Conservation (phyloP, 2,797 vertebrate species). For the Xenentodon cancila region DNA sequence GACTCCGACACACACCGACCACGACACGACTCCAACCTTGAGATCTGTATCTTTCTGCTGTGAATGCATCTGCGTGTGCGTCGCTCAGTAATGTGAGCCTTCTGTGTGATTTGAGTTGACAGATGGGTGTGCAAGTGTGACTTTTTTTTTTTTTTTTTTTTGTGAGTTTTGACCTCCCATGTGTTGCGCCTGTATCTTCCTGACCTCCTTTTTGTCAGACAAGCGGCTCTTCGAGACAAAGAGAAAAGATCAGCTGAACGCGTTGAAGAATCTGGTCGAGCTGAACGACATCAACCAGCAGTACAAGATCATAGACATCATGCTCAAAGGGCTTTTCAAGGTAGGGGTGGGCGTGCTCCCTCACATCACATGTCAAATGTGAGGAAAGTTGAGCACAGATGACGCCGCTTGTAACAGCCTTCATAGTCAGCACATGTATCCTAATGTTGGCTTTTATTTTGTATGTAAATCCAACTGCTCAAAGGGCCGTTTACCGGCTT, state of each 20-base stretch:
- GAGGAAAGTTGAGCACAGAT: slow-evolving; percentile 4
- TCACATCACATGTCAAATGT: neutral
- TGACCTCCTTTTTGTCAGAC: slow-evolving; percentile 82
- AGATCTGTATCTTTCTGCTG: slow-evolving; percentile 94
- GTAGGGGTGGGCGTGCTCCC: slow-evolving; percentile 52
- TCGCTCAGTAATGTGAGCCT: too few relatives aligned
- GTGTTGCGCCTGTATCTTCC: slow-evolving; percentile 39
- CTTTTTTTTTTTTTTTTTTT: neutral
- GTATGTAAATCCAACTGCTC: slow-evolving; percentile 40
- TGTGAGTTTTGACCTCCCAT: neutral
- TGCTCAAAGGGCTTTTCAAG: slow-evolving; percentile 99
- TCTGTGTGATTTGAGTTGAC: slow-evolving; percentile 1
- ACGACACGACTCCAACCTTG: slow-evolving; percentile 88
- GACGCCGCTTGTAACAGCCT: neutral
- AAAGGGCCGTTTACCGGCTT: neutral
- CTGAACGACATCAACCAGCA: slow-evolving; percentile 97
- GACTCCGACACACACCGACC: slow-evolving; percentile 80
- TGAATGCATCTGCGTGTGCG: neutral
- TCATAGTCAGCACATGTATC: slow-evolving; percentile 14
- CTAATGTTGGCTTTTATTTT: slow-evolving; percentile 33
- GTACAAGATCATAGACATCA: slow-evolving; percentile 99
- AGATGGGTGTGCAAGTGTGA: slow-evolving; percentile 15
- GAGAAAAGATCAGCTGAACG: slow-evolving; percentile 95
- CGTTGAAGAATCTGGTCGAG: slow-evolving; percentile 95
- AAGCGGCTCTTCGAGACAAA: slow-evolving; percentile 98